phyloP scores from a whole-genome alignment of 2,113 vertebrate species.

The Herpetotheres cachinnans region DNA sequence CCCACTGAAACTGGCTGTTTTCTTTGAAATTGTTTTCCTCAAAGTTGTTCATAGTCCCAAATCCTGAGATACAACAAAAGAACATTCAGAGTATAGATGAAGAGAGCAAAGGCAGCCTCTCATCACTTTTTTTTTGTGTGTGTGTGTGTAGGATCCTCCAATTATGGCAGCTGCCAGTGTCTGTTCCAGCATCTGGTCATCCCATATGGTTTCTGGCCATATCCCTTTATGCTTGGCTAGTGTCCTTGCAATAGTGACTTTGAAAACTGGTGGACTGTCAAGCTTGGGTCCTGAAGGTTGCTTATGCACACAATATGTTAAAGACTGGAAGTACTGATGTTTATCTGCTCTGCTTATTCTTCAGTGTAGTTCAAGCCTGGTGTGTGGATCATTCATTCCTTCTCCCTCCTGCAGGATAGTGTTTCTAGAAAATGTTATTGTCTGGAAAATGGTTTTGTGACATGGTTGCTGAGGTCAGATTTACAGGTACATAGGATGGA shows the following conservation, averaged over 20 bases:
- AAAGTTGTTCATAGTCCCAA: neutral
- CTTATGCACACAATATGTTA: neutral
- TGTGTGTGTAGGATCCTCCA: neutral
- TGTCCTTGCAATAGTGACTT: neutral
- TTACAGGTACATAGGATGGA: neutral
- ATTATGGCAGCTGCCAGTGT: neutral
- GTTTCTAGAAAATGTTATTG: neutral
- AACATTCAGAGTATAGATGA: neutral
- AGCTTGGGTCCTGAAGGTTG: neutral
- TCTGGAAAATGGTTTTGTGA: neutral
- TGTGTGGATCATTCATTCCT: neutral
- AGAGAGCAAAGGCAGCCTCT: neutral
- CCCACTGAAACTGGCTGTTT: neutral
- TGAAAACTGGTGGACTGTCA: neutral
- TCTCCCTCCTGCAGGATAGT: neutral
- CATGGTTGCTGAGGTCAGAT: neutral
- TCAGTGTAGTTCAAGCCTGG: rapidly evolving
- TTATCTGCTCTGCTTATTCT: neutral
- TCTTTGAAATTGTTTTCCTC: neutral
- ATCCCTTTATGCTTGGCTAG: neutral
- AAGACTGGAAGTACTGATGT: neutral
- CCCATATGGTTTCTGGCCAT: neutral
- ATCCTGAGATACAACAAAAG: neutral
- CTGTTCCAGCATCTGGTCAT: neutral
- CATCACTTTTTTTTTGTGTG: neutral